A percentile compares a stretch with the other conserved stretches of the same genome.
Evolutionary conservation across 1,140 invertebrate genomes (phyloP).

Genomic region (Drosophila arawakana): DNA sequence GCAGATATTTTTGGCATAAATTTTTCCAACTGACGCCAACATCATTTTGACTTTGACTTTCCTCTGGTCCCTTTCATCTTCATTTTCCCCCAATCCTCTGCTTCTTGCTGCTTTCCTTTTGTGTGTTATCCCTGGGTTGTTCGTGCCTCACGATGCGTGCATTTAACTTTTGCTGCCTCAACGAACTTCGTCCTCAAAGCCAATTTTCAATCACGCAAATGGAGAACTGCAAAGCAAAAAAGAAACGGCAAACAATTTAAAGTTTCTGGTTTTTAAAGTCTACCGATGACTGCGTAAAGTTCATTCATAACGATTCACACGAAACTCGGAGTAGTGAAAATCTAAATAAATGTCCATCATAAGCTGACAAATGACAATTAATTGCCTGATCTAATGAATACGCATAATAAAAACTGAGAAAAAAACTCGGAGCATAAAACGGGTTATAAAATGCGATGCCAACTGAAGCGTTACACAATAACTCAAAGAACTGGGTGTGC

Average conservation of each 20-base stretch:
- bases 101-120: background rate
- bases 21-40: slow-evolving; percentile 50
- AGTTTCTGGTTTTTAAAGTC: background rate
- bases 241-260: slow-evolving; percentile 12
- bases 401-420: slow-evolving; percentile 18
- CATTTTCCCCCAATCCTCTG: background rate
- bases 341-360: slow-evolving; percentile 33
- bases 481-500: slow-evolving; percentile 60
- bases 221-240: background rate
- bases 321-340: background rate
- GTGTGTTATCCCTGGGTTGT: background rate
- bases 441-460: slow-evolving; percentile 65
- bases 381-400: slow-evolving; percentile 71
- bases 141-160: slow-evolving; percentile 13
- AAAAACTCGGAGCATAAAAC: slow-evolving; percentile 44
- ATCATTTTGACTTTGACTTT: slow-evolving; percentile 11
- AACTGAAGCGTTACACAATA: slow-evolving; percentile 38
- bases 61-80: slow-evolving; percentile 1
- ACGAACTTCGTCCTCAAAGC: slow-evolving; percentile 8
- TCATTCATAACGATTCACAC: slow-evolving; percentile 22
- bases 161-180: slow-evolving; percentile 45
- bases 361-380: slow-evolving; percentile 79
- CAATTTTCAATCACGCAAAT: slow-evolving; percentile 41
- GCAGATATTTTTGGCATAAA: slow-evolving; percentile 58
- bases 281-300: background rate